Conservation (phyloP, 92 coral and sea anemone species). For the Zoanthus solanderi region DNA sequence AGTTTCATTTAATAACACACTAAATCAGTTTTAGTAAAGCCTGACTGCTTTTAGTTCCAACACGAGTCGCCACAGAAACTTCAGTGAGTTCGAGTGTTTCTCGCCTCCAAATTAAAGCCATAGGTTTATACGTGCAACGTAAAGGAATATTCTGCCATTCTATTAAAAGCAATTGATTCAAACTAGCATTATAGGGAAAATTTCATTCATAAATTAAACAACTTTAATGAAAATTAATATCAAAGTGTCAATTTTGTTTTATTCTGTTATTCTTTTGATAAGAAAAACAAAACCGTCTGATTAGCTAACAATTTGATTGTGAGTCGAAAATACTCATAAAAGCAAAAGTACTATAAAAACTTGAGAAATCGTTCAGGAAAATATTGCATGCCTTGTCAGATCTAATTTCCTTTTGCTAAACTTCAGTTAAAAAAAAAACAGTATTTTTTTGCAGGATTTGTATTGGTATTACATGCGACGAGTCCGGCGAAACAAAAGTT, state of each 20-base stretch:
- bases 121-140: constrained; percentile 2
- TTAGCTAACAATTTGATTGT: constrained; percentile 56
- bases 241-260: constrained; percentile 50
- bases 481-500: not conserved
- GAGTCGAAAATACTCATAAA: constrained; percentile 29
- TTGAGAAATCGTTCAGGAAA: constrained; percentile 25
- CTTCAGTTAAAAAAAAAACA: not conserved
- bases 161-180: constrained; percentile 32
- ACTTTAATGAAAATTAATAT: constrained; percentile 44
- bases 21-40: not conserved
- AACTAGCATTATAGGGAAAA: constrained; percentile 1
- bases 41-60: not conserved
- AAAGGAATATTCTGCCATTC: constrained; percentile 1
- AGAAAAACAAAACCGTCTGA: constrained; percentile 51
- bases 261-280: constrained; percentile 47
- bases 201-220: constrained; percentile 43
- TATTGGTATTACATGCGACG: too few species aligned
- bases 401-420: constrained; percentile 67
- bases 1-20: not conserved
- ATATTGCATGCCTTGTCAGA: constrained; percentile 61
- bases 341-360: constrained; percentile 2
- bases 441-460: not conserved
- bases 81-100: too few species aligned
- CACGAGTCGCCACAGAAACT: not conserved
- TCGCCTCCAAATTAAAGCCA: not conserved